These are phyloP conservation scores for Turnix velox DNA, from an alignment of 2,113 vertebrate species.

Conservation along the genomic window DNA sequence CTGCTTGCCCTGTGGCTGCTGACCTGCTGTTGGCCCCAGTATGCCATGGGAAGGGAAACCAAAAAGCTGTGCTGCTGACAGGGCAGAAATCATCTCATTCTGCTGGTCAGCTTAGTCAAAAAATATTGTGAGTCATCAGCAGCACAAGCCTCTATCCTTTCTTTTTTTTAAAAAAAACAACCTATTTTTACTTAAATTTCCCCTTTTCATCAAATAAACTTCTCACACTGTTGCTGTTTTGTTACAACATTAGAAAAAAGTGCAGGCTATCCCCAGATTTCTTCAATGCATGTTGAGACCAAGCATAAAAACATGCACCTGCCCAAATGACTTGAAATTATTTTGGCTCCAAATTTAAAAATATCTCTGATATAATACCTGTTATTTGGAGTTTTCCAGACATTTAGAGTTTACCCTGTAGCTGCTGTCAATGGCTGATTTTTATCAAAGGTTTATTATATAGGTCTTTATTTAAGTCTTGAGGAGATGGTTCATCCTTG, in stretches of 20 bases:
- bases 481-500: background rate
- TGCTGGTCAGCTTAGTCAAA: background rate
- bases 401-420: background rate
- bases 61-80: background rate
- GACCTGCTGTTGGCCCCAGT: background rate
- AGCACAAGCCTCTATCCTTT: background rate
- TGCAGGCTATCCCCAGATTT: background rate
- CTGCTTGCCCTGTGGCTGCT: background rate
- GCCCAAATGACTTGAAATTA: background rate
- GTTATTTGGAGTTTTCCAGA: background rate
- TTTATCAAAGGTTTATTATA: constrained; percentile 48
- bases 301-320: background rate
- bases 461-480: constrained; percentile 22
- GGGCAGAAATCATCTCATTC: background rate
- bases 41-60: background rate
- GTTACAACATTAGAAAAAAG: background rate
- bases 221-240: background rate
- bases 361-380: too few species aligned
- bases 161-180: background rate
- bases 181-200: background rate
- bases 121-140: background rate
- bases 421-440: constrained; percentile 32
- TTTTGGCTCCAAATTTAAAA: background rate
- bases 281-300: background rate
- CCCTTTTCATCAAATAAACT: background rate